These are phyloP conservation scores for Pedetes capensis DNA, from an alignment of 2,113 vertebrate genomes.

Conservation along the genomic window DNA sequence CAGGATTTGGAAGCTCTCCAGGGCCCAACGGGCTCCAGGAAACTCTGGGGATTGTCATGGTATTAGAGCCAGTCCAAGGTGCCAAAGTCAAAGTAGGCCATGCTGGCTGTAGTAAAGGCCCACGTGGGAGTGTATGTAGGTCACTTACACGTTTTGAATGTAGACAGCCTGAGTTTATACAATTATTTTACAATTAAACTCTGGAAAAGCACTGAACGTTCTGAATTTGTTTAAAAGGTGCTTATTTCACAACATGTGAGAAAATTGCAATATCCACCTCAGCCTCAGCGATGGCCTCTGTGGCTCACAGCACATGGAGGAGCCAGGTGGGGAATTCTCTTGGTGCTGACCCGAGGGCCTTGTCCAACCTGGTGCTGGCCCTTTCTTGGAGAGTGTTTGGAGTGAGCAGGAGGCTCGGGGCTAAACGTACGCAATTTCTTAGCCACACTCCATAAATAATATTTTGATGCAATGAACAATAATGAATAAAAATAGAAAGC, in stretches of 20 bases:
- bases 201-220: not conserved
- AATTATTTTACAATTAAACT: not conserved
- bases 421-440: not conserved
- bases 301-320: not conserved
- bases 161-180: slow-evolving; percentile 37
- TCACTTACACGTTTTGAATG: slow-evolving; percentile 58
- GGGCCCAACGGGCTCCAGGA: not conserved
- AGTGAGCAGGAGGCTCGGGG: not conserved
- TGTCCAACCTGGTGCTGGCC: not conserved
- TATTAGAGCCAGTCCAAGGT: slow-evolving; percentile 22
- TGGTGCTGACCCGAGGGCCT: not conserved
- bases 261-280: not conserved
- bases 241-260: not conserved
- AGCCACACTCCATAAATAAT: not conserved
- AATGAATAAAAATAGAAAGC: not conserved
- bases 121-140: slow-evolving; percentile 51
- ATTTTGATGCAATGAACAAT: not conserved
- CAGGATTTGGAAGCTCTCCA: slow-evolving; percentile 7
- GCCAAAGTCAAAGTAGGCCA: slow-evolving; percentile 61
- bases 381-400: not conserved
- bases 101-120: not conserved
- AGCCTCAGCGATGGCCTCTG: not conserved
- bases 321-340: not conserved
- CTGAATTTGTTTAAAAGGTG: not conserved
- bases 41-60: not conserved